Evolutionary conservation across 2,797 vertebrate genomes (phyloP), one percentile per base, ranked within the genome.

Genomic region (Etheostoma perlongum): DNA sequence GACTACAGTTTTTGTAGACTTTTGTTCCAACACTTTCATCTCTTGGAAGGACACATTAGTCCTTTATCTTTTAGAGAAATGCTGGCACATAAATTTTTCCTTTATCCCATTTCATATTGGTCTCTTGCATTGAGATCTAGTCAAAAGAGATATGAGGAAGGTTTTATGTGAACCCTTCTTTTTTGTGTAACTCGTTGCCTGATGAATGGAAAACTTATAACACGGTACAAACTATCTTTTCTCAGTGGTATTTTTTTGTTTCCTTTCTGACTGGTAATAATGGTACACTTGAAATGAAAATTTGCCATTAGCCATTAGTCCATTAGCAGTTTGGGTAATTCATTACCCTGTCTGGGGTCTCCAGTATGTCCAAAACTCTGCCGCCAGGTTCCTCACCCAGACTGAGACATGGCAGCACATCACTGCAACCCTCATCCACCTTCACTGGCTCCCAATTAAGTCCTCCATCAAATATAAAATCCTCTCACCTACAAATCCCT

Each of bases 11-110:
- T 89, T 85, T 82, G 59, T 81, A 47, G 55, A 57, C 42, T 79
- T 90, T 90, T 90, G 87, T 91, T 83, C 77, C 78, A 88, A 71
- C 63, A 78, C 84, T 90, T 79, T 85, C 82, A 81, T 91, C 80
- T 87, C 73, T 88, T 85, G 57, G 75, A 85, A 57, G 83, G 74
- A 80, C 72, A 85, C 83, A 88, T 89, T 87, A 89, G 79, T 51
- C 55, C 76, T 87, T 87, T 89, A 85, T 90, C 74, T 89, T 81
- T 84, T 48, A 72, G 13, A 86, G 76, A 89, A 85, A 86, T 73
- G 69, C 78, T 88, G 67, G 75, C 70, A 86, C 61, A 88, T 89
- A 89, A 85, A 86, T 89, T 85, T 40, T 74, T 76, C 64, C 52
- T 88, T 85, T 80, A 85, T 91, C 62, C 82, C 49, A 80, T 88